These are phyloP conservation scores for Pseudomugil tenellus DNA, from an alignment of 2,797 vertebrate genomes.

Conservation along the genomic window DNA sequence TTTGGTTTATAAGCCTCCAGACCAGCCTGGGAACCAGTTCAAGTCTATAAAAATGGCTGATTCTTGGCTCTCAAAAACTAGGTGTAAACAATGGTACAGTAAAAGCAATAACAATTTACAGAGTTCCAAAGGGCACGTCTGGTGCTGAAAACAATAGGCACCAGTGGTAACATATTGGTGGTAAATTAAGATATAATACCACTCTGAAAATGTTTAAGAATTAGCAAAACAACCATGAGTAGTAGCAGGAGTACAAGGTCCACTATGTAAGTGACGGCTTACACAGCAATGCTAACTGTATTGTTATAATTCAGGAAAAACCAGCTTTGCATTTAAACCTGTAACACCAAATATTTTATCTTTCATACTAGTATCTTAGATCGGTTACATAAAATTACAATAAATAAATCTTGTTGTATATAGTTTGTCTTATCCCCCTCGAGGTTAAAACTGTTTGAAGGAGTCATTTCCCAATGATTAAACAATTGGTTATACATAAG, in stretches of 20 bases:
- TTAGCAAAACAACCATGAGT: no score
- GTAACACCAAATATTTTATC: background rate
- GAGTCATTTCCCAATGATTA: background rate
- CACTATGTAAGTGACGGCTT: no score
- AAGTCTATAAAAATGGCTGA: background rate
- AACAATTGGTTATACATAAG: no score
- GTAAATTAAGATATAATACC: background rate
- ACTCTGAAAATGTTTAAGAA: no score
- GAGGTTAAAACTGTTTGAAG: background rate
- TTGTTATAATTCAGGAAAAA: no score
- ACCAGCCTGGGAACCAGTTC: background rate
- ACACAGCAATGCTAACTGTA: no score
- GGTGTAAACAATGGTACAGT: background rate
- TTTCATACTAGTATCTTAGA: background rate
- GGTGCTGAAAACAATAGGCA: no score
- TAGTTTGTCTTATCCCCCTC: background rate
- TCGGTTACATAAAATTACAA: background rate
- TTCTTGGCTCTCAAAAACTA: background rate
- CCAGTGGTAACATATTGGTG: no score
- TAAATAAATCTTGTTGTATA: no score
- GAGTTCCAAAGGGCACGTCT: background rate
- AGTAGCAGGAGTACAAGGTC: no score
- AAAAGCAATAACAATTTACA: background rate
- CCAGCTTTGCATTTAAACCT: background rate
- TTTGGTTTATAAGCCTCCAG: background rate